phyloP scores from a whole-genome alignment of 2,113 vertebrate genomes.

The Callorhinus ursinus region DNA sequence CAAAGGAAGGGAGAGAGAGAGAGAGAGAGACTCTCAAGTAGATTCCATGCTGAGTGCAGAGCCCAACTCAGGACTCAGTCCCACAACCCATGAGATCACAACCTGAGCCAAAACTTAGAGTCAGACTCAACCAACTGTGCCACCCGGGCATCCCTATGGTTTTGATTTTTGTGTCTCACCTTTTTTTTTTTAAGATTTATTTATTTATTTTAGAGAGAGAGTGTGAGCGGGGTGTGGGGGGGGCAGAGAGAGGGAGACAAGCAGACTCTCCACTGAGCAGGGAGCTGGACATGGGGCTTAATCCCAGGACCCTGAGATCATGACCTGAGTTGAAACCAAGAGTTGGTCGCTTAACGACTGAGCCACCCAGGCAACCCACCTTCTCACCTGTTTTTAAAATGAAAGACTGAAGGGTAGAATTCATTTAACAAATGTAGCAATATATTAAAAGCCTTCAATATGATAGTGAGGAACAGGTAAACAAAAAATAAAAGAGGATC shows the following conservation, averaged over 20 bases:
- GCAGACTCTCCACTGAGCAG: not conserved
- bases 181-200: not conserved
- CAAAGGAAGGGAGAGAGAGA: not conserved
- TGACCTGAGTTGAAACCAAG: not conserved
- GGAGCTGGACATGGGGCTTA: accelerated
- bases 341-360: not conserved
- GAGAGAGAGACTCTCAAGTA: not conserved
- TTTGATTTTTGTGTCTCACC: not conserved
- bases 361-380: not conserved
- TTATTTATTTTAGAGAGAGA: not conserved
- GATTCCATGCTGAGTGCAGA: not conserved
- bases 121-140: too few species aligned
- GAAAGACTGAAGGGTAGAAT: not conserved
- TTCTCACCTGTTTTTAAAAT: conserved; percentile 23
- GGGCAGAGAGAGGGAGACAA: not conserved
- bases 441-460: not conserved
- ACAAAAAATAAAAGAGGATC: not conserved
- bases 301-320: not conserved
- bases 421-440: not conserved
- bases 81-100: not conserved
- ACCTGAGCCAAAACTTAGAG: not conserved
- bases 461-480: not conserved
- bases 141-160: not conserved
- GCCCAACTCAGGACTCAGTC: not conserved
- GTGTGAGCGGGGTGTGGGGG: not conserved